Base-by-base conservation (phyloP, 1,140 invertebrate genomes). In the Macrotrachela quadricornifera region DNA sequence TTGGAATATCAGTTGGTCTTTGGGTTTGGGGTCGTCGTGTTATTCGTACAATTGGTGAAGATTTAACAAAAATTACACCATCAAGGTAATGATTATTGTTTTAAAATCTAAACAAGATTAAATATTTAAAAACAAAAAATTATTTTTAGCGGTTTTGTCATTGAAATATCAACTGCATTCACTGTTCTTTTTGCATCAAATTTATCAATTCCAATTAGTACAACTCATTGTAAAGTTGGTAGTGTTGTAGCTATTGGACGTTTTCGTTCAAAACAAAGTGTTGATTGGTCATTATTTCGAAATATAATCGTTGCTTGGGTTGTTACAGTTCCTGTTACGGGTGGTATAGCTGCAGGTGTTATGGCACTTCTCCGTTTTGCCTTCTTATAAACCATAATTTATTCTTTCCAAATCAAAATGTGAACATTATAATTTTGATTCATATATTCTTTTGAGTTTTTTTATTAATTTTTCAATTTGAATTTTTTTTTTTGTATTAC, bases 221-320 rank as follows among this genome's bases (percentile, higher is more conserved):
- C 90, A 8, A 97, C 92, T 0, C 92, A 97, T 69, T 97, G 92
- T 68, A 97, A 97, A 75, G 90, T 97, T 9, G 91, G 88, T 16
- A 90, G 85, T 12, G 85, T 94, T 6, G 85, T 92, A 10, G 85
- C 81, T 63, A 85, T 91, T 36, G 87, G 86, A 12, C 82, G 81
- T 65, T 74, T 76, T 14, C 75, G 76, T 55, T 74, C 78, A 1
- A 67, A 68, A 61, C 66, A 78, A 68, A 74, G 78, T 21, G 86
- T 95, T 16, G 85, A 92, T 64, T 94, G 87, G 86, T 80, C 76
- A 67, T 71, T 90, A 38, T 91, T 75, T 63, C 59, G 86, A 58
- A 92, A 94, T 65, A 96, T 96, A 61, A 81, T 87, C 44, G 81
- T 85, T 58, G 88, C 90, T 16, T 97, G 92, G 92, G 71, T 95